Evolutionary conservation across 2,113 vertebrate species (phyloP), one percentile per base, ranked within the genome.

Genomic region (Rhombomys opimus): DNA sequence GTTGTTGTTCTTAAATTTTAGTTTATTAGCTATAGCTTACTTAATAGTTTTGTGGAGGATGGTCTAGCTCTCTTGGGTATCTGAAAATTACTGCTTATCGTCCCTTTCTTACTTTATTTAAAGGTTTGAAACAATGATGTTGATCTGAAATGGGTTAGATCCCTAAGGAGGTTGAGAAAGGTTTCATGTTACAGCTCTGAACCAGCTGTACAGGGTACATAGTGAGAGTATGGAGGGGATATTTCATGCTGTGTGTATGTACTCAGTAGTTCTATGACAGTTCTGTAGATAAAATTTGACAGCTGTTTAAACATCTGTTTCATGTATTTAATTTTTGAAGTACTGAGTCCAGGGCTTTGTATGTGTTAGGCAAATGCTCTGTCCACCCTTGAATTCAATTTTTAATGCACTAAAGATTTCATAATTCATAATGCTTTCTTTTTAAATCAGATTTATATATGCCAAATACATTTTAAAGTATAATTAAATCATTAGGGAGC

Each of bases 1-100:
- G 10, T 41, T 95, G 90, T 93, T 76, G 70, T 18, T 90, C 81
- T 91, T 85, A 67, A 92, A 72, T 90, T 86, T 89, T 91, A 77
- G 41, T 65, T 96, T 41, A 46, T 88, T 95, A 86, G 25, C 25
- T 91, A 5, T 35, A 77, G 90, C 11, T 41, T 78, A 14, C 85
- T 94, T 95, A 38, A 30, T 89, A 89, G 72, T 93, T 95, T n/a
- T 81, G n/a, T 59, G 91, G 32, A 87, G 90, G 38, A 32, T 67
- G 65, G 59, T 12, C 27, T 89, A 41, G 30, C 18, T 65, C 22
- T 89, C 15, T 82, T 59, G 38, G 35, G 77, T 91, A 25, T 59
- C n/a, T 87, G 59, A 65, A 54, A 87, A 25, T 85, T 70, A 70
- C 15, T 68, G 38, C 46, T 85, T 78, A 52, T 54, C 54, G 32